A percentile compares a stretch with the other conserved stretches of the same genome.
phyloP scores from a whole-genome alignment of 2,888 invertebrate species.

The Dasypogon diadema region DNA sequence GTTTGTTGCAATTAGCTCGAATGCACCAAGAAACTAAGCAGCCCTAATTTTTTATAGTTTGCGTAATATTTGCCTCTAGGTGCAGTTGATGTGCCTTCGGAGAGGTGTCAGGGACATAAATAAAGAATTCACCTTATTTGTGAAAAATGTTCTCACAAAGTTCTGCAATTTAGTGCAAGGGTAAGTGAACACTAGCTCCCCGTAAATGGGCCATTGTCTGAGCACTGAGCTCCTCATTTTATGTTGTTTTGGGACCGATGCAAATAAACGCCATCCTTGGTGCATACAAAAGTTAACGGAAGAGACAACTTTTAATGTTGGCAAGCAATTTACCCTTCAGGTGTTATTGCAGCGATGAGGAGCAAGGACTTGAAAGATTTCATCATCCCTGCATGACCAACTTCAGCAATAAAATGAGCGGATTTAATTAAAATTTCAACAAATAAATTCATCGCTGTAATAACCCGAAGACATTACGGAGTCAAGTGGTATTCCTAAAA shows the following conservation, averaged over 20 bases:
- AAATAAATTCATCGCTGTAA: slow-evolving; percentile 55
- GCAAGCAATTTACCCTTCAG: slow-evolving; percentile 23
- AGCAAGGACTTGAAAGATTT: not conserved
- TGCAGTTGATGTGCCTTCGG: not conserved
- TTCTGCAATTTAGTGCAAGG: not conserved
- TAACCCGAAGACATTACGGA: slow-evolving; percentile 51
- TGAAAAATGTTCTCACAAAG: not conserved
- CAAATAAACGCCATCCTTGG: not conserved
- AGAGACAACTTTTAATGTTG: not conserved
- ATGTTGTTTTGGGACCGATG: not conserved
- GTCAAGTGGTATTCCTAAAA: slow-evolving; percentile 47
- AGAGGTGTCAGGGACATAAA: not conserved
- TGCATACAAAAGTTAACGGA: slow-evolving; percentile 22
- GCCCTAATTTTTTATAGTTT: not conserved
- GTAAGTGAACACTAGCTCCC: not conserved
- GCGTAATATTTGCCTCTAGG: not conserved
- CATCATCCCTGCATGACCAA: slow-evolving; percentile 34
- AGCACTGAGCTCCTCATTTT: not conserved
- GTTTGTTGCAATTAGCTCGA: not conserved
- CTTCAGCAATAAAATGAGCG: slow-evolving; percentile 52
- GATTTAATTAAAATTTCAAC: slow-evolving; percentile 57
- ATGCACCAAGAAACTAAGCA: not conserved
- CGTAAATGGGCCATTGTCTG: not conserved
- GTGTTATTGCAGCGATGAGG: not conserved
- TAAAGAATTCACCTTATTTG: not conserved